A percentile compares a stretch with the other conserved stretches of the same genome.
These are phyloP conservation scores for Psylliodes chrysocephalus DNA, from an alignment of 2,888 invertebrate species.

Conservation along the genomic window DNA sequence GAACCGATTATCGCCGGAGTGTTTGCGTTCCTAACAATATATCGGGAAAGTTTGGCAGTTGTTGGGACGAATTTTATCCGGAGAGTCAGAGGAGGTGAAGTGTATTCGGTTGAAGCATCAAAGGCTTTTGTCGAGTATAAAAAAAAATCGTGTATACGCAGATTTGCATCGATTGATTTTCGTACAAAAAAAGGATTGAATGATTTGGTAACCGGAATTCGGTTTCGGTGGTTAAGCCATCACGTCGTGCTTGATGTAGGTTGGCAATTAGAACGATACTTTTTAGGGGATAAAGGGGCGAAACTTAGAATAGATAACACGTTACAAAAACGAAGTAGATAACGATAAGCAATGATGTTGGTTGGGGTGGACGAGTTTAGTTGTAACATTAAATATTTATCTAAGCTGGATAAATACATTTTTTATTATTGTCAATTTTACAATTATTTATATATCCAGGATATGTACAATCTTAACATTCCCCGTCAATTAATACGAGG, in stretches of 20 bases:
- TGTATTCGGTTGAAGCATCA: conserved; percentile 20
- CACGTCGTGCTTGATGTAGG: conserved; percentile 1
- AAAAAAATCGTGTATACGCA: conserved; percentile 22
- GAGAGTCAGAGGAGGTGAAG: conserved; percentile 5
- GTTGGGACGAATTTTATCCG: not conserved
- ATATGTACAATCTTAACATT: too few species aligned
- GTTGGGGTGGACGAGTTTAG: too few species aligned
- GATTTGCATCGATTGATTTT: conserved; percentile 25
- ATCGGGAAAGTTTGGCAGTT: not conserved
- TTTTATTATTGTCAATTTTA: too few species aligned
- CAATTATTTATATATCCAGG: too few species aligned
- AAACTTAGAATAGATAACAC: conserved; percentile 4
- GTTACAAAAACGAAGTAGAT: too few species aligned
- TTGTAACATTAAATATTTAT: too few species aligned
- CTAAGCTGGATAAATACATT: too few species aligned
- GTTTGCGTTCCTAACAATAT: not conserved
- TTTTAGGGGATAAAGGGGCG: conserved; percentile 7
- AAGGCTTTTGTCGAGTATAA: conserved; percentile 19
- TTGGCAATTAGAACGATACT: conserved; percentile 10
- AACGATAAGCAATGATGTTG: too few species aligned
- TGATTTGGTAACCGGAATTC: conserved; percentile 3
- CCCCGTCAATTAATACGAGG: too few species aligned
- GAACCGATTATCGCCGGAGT: not conserved
- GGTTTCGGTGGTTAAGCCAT: not conserved
- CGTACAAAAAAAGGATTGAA: conserved; percentile 10